phyloP scores from a whole-genome alignment of 2,888 invertebrate genomes.

The Xestia xanthographa region DNA sequence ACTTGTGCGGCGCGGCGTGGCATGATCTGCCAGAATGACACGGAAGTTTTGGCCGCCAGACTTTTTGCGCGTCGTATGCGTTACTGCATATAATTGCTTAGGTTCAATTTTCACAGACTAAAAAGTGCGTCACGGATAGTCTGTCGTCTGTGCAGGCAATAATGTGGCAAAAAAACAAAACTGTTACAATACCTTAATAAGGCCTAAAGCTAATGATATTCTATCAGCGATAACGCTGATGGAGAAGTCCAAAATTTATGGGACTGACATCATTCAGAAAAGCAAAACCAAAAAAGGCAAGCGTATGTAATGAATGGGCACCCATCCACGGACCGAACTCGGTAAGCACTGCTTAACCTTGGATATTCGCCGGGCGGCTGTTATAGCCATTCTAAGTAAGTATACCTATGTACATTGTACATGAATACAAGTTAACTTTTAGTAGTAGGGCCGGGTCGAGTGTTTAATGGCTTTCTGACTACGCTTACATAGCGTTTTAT shows the following conservation, averaged over 20 bases:
- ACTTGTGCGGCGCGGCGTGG: too few relatives aligned
- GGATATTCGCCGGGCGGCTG: neutral
- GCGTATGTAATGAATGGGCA: neutral
- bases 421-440: conserved; percentile 13
- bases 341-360: neutral
- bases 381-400: neutral
- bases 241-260: neutral
- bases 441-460: conserved; percentile 10
- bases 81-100: too few relatives aligned
- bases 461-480: conserved; percentile 49
- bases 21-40: too few relatives aligned
- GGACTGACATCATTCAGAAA: neutral
- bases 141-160: too few relatives aligned
- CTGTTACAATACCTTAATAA: neutral
- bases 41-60: too few relatives aligned
- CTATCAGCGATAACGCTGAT: neutral
- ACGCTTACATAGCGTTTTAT: conserved; percentile 49
- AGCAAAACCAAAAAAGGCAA: neutral
- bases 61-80: too few relatives aligned
- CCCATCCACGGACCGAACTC: neutral
- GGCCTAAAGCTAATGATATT: neutral
- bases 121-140: too few relatives aligned
- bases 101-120: too few relatives aligned
- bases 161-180: neutral
- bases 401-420: neutral